These are phyloP conservation scores for Heliocidaris erythrogramma DNA, from an alignment of 35 echinoderm and acorn worm genomes.

Conservation along the genomic window DNA sequence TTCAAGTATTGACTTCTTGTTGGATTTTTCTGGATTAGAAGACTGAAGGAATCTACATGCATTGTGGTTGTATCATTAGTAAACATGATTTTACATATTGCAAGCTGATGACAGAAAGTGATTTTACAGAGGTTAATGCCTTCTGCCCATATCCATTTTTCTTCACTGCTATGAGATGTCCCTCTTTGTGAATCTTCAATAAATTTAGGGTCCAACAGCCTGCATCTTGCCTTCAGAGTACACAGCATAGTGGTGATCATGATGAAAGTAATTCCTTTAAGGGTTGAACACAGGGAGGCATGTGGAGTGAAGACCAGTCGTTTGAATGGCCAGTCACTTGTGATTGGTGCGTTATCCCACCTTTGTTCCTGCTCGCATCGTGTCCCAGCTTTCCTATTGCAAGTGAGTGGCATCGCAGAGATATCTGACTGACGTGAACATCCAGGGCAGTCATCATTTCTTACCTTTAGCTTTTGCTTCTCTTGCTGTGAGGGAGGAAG, in stretches of 20 bases:
- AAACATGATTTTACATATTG: no score
- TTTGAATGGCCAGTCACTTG: neutral
- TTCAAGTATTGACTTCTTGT: no score
- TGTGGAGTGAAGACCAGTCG: neutral
- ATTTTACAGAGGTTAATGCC: no score
- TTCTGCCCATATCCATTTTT: neutral
- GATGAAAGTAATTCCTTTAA: neutral
- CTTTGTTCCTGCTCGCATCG: neutral
- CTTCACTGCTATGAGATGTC: neutral
- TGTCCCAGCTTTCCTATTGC: neutral
- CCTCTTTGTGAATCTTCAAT: neutral
- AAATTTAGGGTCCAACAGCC: neutral
- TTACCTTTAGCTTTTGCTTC: slow-evolving; percentile 30
- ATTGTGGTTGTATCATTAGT: no score
- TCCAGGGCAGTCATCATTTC: neutral
- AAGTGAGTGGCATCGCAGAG: slow-evolving; percentile 21
- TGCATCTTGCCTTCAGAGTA: neutral
- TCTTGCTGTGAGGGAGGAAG: slow-evolving; percentile 8
- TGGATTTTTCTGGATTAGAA: no score
- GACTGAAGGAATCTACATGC: no score
- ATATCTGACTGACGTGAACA: neutral
- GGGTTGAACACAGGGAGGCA: neutral
- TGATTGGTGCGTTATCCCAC: neutral
- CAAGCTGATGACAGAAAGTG: no score
- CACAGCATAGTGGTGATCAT: neutral